A percentile compares a stretch with the other conserved stretches of the same genome.
Conservation (phyloP, 2,888 invertebrate species). For the Pyrocoelia pectoralis region DNA sequence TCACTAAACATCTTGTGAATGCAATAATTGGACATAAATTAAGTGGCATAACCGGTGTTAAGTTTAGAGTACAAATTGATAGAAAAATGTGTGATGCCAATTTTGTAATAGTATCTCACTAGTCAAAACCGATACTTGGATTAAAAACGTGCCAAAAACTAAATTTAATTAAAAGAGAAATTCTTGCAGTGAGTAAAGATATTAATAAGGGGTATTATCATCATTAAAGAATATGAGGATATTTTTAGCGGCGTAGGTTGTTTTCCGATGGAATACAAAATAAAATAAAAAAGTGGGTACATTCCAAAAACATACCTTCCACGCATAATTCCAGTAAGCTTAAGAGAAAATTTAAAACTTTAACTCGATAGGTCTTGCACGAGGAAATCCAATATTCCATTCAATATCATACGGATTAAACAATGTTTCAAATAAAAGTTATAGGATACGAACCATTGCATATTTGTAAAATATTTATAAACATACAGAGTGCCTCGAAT, state of each 20-base stretch:
- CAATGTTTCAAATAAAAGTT: too few relatives aligned
- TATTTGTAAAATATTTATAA: too few relatives aligned
- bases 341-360: slow-evolving; percentile 1
- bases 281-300: neutral
- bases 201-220: neutral
- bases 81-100: neutral
- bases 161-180: slow-evolving; percentile 1
- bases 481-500: too few relatives aligned
- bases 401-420: too few relatives aligned
- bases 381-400: too few relatives aligned
- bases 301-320: neutral
- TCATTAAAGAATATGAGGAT: neutral
- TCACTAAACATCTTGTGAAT: too few relatives aligned
- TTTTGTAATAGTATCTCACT: neutral
- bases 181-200: neutral
- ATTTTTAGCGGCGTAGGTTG: neutral
- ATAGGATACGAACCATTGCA: too few relatives aligned
- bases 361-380: too few relatives aligned
- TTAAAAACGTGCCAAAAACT: neutral
- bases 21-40: too few relatives aligned
- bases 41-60: too few relatives aligned
- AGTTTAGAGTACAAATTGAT: neutral
- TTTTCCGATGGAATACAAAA: neutral
- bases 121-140: neutral
- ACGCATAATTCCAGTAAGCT: neutral